These are phyloP conservation scores for Disparrhopalites patrizii DNA, from an alignment of 2,888 invertebrate genomes.

Conservation along the genomic window DNA sequence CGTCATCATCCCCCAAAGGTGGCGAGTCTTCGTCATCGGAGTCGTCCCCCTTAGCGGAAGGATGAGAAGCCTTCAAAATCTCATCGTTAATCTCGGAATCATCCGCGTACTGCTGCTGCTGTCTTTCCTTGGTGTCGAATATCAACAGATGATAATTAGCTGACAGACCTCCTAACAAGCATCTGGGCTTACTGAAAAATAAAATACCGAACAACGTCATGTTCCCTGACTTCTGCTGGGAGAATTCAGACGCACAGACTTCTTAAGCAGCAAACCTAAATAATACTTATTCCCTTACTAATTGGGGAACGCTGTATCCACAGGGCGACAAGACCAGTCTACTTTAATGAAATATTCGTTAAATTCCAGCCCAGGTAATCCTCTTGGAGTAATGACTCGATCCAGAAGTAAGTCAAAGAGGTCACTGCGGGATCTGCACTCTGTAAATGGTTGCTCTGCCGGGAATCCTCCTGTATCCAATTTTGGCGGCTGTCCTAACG, in stretches of 20 bases:
- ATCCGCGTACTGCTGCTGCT: background rate
- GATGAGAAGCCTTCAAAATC: background rate
- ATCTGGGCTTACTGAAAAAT: slow-evolving; percentile 23
- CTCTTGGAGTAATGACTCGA: slow-evolving; percentile 24
- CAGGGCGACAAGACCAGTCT: slow-evolving; percentile 14
- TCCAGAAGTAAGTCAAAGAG: slow-evolving; percentile 24
- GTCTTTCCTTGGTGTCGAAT: slow-evolving; percentile 20
- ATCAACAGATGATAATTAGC: slow-evolving; percentile 24
- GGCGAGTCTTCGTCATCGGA: background rate
- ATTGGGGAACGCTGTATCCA: slow-evolving; percentile 13
- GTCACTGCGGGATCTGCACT: background rate
- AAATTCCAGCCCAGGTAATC: slow-evolving; percentile 24
- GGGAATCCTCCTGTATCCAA: slow-evolving; percentile 13
- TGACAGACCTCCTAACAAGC: slow-evolving; percentile 24
- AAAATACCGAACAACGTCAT: slow-evolving; percentile 1
- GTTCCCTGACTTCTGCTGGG: no score
- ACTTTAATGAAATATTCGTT: slow-evolving; percentile 19
- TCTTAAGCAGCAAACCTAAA: no score
- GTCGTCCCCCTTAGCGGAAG: background rate
- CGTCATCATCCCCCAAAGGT: background rate
- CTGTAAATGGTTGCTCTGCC: slow-evolving; percentile 3
- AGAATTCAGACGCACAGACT: no score
- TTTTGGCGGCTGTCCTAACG: background rate
- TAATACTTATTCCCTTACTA: no score
- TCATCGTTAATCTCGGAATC: background rate